A percentile compares a stretch with the other conserved stretches of the same genome.
Evolutionary conservation across 1,140 invertebrate genomes (phyloP).

Genomic region (Nylanderia fulva): DNA sequence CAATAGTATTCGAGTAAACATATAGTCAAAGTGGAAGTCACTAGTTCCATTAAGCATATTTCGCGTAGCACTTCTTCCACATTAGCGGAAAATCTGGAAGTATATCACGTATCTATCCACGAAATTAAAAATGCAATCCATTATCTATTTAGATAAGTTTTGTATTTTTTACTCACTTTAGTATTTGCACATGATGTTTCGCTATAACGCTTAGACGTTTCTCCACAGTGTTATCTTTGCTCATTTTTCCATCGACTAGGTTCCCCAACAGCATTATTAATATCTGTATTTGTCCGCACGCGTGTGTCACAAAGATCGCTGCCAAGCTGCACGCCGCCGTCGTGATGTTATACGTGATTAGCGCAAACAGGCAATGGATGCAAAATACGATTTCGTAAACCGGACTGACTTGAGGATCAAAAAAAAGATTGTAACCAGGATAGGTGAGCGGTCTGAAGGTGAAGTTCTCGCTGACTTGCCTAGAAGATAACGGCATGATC

Average conservation of each 20-base stretch:
- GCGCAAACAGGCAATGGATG: conserved; percentile 68
- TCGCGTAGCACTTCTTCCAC: conserved; percentile 54
- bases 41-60: conserved; percentile 57
- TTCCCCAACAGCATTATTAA: conserved; percentile 55
- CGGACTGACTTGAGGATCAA: conserved; percentile 71
- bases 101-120: not conserved
- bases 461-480: conserved; percentile 3
- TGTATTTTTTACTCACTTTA: conserved; percentile 44
- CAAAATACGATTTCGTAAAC: conserved; percentile 73
- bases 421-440: conserved; percentile 70
- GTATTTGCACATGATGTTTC: conserved; percentile 46
- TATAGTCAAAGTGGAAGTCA: conserved; percentile 56
- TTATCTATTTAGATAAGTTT: not conserved
- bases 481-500: conserved; percentile 60
- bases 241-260: conserved; percentile 31
- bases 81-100: conserved; percentile 60
- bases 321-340: conserved; percentile 70
- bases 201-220: conserved; percentile 36
- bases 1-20: conserved; percentile 71
- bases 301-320: conserved; percentile 75
- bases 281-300: conserved; percentile 71
- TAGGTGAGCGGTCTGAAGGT: conserved; percentile 64
- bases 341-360: conserved; percentile 71
- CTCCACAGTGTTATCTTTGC: not conserved
- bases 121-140: not conserved